Conservation (phyloP, 2,797 vertebrate species). For the Scyliorhinus canicula region DNA sequence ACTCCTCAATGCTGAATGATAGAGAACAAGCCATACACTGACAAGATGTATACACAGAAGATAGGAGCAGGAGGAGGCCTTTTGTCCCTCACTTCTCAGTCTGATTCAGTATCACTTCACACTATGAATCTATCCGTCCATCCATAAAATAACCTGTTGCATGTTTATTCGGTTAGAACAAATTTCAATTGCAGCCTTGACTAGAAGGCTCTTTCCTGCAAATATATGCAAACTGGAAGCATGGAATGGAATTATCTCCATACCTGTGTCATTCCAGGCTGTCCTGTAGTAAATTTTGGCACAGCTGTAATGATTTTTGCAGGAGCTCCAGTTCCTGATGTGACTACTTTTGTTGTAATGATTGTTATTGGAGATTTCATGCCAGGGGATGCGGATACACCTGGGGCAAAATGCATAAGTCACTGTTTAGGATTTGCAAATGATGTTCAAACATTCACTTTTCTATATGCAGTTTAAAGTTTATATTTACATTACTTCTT, state of each 20-base stretch:
- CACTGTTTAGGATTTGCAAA: constrained; percentile 16
- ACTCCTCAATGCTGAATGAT: neutral
- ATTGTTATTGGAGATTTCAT: constrained; percentile 38
- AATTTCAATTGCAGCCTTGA: neutral
- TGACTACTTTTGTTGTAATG: constrained; percentile 36
- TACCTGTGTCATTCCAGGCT: constrained; percentile 31
- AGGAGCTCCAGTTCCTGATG: constrained; percentile 27
- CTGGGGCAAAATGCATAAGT: neutral
- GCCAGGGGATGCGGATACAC: constrained; percentile 11
- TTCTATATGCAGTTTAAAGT: neutral
- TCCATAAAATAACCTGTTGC: neutral
- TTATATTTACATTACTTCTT: neutral
- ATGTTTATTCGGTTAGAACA: neutral
- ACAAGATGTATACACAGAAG: too few relatives aligned
- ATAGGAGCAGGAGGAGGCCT: too few relatives aligned
- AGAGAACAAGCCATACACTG: neutral
- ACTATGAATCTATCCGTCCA: neutral
- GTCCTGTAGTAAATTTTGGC: constrained; percentile 36
- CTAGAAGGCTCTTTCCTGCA: neutral
- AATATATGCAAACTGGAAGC: neutral
- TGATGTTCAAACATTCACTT: neutral
- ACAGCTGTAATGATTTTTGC: constrained; percentile 39
- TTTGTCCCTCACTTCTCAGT: neutral
- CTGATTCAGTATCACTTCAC: neutral
- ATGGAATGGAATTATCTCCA: neutral